Conservation (phyloP, 2,113 vertebrate genomes). For the Crypturellus undulatus region DNA sequence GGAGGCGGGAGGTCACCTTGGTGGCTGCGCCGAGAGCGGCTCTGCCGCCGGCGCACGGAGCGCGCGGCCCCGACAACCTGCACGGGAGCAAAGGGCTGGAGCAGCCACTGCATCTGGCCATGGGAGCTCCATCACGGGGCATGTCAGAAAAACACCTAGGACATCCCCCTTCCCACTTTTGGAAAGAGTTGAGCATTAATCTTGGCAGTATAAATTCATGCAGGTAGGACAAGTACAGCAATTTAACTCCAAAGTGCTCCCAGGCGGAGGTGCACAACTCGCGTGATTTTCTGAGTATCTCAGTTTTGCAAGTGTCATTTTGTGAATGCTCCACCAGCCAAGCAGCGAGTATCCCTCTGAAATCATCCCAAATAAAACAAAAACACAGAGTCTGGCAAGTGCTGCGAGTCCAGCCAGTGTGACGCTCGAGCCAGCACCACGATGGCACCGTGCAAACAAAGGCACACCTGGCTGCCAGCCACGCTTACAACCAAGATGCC, state of each 20-base stretch:
- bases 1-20: not conserved
- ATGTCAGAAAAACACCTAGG: not conserved
- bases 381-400: not conserved
- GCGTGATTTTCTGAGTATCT: too few species aligned
- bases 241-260: not conserved
- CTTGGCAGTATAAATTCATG: too few species aligned
- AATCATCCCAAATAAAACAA: not conserved
- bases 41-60: too few species aligned
- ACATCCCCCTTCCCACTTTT: too few species aligned
- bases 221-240: not conserved
- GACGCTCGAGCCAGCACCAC: too few species aligned
- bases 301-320: not conserved
- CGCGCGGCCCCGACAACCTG: not conserved
- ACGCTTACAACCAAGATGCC: not conserved
- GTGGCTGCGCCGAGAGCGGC: not conserved
- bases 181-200: not conserved
- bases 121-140: not conserved
- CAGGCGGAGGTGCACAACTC: not conserved
- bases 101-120: not conserved
- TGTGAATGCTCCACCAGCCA: not conserved
- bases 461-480: conserved; percentile 30
- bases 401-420: fast-evolving
- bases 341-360: not conserved
- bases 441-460: fast-evolving
- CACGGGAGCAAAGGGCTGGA: not conserved